phyloP scores from a whole-genome alignment of 1,140 invertebrate species.

The Vanessa atalanta region DNA sequence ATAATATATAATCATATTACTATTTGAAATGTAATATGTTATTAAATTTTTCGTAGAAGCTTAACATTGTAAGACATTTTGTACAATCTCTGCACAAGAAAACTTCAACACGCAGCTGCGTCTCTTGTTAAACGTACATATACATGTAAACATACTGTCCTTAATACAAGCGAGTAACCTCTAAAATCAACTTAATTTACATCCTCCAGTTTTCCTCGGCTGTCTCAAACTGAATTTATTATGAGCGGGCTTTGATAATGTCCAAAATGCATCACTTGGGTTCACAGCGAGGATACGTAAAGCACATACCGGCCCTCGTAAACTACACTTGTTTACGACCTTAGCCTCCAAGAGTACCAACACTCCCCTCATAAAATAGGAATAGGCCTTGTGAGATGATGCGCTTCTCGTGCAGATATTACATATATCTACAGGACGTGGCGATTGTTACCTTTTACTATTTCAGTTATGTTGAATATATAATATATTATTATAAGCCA shows the following conservation, averaged over 20 bases:
- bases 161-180: constrained; percentile 19
- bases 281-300: constrained; percentile 22
- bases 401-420: constrained; percentile 21
- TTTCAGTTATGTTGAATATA: no score
- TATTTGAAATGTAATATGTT: no score
- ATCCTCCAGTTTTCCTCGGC: constrained; percentile 28
- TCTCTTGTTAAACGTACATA: constrained; percentile 14
- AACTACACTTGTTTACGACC: constrained; percentile 52
- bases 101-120: no score
- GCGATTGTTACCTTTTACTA: no score
- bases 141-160: constrained; percentile 17
- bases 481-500: no score
- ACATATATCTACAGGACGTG: not conserved
- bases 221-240: constrained; percentile 45
- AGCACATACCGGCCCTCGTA: constrained; percentile 39
- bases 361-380: constrained; percentile 44
- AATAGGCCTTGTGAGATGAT: constrained; percentile 27
- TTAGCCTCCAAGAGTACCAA: constrained; percentile 30
- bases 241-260: constrained; percentile 41
- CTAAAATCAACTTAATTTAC: constrained; percentile 34
- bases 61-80: no score
- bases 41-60: no score
- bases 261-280: constrained; percentile 39
- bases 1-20: no score
- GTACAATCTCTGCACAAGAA: no score